Evolutionary conservation across 2,888 invertebrate species (phyloP).

Genomic region (Brachynemurus nebulosus): DNA sequence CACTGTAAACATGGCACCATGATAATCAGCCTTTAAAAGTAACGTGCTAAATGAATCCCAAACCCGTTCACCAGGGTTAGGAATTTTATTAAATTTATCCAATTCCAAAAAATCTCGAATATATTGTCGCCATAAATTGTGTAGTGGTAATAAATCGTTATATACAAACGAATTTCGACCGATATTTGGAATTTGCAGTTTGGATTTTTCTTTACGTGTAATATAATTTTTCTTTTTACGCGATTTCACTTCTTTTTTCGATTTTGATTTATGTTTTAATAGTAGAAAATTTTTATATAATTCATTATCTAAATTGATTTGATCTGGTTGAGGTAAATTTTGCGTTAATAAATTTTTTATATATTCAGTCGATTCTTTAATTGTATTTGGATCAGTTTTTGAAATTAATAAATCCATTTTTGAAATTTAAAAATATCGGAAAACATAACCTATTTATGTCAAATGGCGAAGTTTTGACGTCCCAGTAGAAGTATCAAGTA

Average conservation of each 20-base stretch:
- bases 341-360: neutral
- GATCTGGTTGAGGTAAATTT: slow-evolving; percentile 2
- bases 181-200: slow-evolving; percentile 43
- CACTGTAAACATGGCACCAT: slow-evolving; percentile 52
- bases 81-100: slow-evolving; percentile 23
- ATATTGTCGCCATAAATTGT: slow-evolving; percentile 52
- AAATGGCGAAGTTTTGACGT: too few relatives aligned
- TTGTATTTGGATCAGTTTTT: neutral
- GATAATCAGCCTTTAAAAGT: slow-evolving; percentile 40
- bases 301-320: neutral
- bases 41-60: slow-evolving; percentile 40
- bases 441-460: too few relatives aligned
- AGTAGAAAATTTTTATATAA: slow-evolving; percentile 1
- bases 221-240: slow-evolving; percentile 26
- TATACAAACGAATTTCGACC: slow-evolving; percentile 43
- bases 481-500: too few relatives aligned
- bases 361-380: neutral
- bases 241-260: neutral
- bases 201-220: slow-evolving; percentile 40
- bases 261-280: slow-evolving; percentile 25
- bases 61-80: slow-evolving; percentile 23
- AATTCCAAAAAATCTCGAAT: slow-evolving; percentile 43
- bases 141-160: slow-evolving; percentile 41
- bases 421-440: too few relatives aligned
- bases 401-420: neutral